A percentile compares a stretch with the other conserved stretches of the same genome.
These are phyloP conservation scores for Tympanuchus pallidicinctus DNA, from an alignment of 2,113 vertebrate genomes.

Conservation along the genomic window DNA sequence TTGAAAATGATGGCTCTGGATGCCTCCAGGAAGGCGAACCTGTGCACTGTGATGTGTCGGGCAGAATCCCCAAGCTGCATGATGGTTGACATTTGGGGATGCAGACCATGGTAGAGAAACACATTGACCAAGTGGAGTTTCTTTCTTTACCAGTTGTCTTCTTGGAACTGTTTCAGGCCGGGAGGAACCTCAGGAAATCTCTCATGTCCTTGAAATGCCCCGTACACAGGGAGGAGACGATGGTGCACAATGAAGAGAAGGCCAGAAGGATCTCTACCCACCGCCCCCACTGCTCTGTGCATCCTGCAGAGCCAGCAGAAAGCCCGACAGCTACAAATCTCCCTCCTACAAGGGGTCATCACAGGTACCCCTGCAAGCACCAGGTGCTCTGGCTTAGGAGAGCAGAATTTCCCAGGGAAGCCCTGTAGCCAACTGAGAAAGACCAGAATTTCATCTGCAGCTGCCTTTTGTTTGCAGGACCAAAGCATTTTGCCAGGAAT, in stretches of 20 bases:
- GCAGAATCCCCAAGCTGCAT: not conserved
- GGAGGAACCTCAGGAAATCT: not conserved
- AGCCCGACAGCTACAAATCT: not conserved
- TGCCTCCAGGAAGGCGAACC: not conserved
- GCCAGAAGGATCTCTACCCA: not conserved
- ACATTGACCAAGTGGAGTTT: fast-evolving
- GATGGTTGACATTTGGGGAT: not conserved
- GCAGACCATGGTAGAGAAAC: not conserved
- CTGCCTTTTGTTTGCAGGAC: not conserved
- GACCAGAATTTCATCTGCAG: not conserved
- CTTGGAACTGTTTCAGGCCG: not conserved
- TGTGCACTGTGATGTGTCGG: not conserved
- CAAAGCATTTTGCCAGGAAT: not conserved
- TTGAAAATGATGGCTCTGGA: not conserved
- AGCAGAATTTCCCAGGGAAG: not conserved
- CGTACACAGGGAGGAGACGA: fast-evolving
- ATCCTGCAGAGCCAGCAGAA: not conserved
- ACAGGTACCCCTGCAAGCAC: not conserved
- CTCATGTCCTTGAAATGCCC: not conserved
- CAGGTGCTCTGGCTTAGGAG: not conserved
- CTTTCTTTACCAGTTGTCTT: not conserved
- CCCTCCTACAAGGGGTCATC: not conserved
- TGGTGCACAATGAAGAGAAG: not conserved
- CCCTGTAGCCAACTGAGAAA: not conserved
- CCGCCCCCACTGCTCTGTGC: not conserved